These are phyloP conservation scores for Papilio xuthus DNA, from an alignment of 1,140 invertebrate genomes.

Conservation along the genomic window DNA sequence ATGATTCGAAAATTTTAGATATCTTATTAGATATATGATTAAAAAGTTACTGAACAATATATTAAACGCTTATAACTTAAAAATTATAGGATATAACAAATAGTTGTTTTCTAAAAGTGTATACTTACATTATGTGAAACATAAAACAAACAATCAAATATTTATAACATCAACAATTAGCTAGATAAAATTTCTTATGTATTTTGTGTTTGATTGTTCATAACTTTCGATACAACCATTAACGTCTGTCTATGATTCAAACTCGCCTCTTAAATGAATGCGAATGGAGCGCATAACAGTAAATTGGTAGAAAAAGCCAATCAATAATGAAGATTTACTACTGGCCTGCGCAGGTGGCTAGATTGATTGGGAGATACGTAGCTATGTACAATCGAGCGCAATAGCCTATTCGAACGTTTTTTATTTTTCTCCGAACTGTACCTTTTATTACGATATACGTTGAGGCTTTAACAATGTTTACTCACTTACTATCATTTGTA, in stretches of 20 bases:
- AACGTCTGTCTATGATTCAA: conserved; percentile 47
- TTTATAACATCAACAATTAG: conserved; percentile 39
- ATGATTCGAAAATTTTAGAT: no score
- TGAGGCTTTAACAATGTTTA: background rate
- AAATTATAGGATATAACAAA: background rate
- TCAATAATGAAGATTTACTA: conserved; percentile 73
- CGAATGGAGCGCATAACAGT: conserved; percentile 61
- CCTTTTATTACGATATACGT: background rate
- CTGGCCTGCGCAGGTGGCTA: conserved; percentile 60
- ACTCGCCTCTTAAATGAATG: conserved; percentile 40
- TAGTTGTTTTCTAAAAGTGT: background rate
- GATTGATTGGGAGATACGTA: conserved; percentile 68
- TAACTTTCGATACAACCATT: conserved; percentile 51
- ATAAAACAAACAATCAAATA: conserved; percentile 40
- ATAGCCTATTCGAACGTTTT: conserved; percentile 39
- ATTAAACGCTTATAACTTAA: background rate
- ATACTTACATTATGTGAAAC: background rate
- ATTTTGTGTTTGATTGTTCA: conserved; percentile 53
- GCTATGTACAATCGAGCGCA: conserved; percentile 44
- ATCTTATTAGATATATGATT: no score
- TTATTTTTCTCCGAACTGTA: conserved; percentile 24
- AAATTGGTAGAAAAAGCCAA: conserved; percentile 64
- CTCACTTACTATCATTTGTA: background rate
- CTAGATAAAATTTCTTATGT: conserved; percentile 39
- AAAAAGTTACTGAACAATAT: no score